Conservation (phyloP, 1,140 invertebrate species). For the Cecropterus lyciades region DNA sequence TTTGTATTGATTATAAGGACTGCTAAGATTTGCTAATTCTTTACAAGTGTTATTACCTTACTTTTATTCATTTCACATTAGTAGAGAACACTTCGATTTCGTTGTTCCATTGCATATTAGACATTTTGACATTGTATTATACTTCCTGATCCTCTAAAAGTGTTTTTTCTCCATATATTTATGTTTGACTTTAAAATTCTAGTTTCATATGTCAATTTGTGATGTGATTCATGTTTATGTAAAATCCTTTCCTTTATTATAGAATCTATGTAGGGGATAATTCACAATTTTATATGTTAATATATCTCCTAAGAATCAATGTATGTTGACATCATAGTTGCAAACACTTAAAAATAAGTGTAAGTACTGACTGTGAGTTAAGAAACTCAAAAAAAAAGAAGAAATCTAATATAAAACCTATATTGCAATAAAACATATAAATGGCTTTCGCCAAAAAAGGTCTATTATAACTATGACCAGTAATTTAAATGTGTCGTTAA, state of each 20-base stretch:
- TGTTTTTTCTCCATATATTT: slow-evolving; percentile 12
- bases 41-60: slow-evolving; percentile 48
- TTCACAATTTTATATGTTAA: slow-evolving; percentile 45
- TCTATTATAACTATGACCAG: background rate
- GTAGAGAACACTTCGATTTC: slow-evolving; percentile 48
- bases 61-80: slow-evolving; percentile 43
- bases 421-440: slow-evolving; percentile 5
- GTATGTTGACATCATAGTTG: slow-evolving; percentile 23
- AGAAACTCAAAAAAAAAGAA: slow-evolving; percentile 16
- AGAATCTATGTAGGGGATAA: slow-evolving; percentile 32
- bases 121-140: slow-evolving; percentile 46
- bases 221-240: slow-evolving; percentile 20
- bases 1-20: slow-evolving; percentile 72
- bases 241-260: slow-evolving; percentile 18
- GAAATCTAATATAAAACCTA: slow-evolving; percentile 6
- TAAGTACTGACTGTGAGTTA: slow-evolving; percentile 16
- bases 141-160: slow-evolving; percentile 34
- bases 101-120: slow-evolving; percentile 49
- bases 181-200: slow-evolving; percentile 18
- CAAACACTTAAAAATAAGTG: slow-evolving; percentile 16
- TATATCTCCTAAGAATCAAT: slow-evolving; percentile 53
- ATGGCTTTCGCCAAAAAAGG: slow-evolving; percentile 6
- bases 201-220: slow-evolving; percentile 18
- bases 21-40: slow-evolving; percentile 71
- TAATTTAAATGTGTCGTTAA: background rate